These are phyloP conservation scores for Bellardia pandia DNA, from an alignment of 2,888 invertebrate genomes.

Conservation along the genomic window DNA sequence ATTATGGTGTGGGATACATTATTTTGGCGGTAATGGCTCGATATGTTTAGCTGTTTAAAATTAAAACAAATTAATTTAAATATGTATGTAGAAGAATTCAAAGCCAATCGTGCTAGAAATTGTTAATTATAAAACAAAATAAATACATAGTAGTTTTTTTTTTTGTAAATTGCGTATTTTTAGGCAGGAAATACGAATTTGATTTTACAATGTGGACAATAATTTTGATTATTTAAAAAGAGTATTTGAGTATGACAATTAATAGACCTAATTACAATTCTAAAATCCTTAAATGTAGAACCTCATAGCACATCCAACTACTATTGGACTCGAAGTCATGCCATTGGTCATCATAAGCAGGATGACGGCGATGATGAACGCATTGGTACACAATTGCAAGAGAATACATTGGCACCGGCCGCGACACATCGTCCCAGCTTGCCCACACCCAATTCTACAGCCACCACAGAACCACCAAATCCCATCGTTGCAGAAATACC, in stretches of 20 bases:
- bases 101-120: too few species aligned
- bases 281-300: constrained; percentile 75
- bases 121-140: too few species aligned
- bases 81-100: too few species aligned
- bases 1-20: too few species aligned
- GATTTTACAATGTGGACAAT: background rate
- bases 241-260: background rate
- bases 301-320: constrained; percentile 84
- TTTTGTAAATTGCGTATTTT: background rate
- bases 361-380: constrained; percentile 81
- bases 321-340: constrained; percentile 92
- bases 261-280: background rate
- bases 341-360: constrained; percentile 87
- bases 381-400: constrained; percentile 85
- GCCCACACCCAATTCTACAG: constrained; percentile 79
- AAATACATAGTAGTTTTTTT: background rate
- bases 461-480: constrained; percentile 62
- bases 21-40: too few species aligned
- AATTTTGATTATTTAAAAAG: background rate
- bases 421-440: constrained; percentile 85
- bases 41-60: too few species aligned
- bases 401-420: constrained; percentile 86
- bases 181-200: background rate
- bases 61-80: too few species aligned
- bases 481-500: constrained; percentile 71